These are phyloP conservation scores for Drosophila ironensis DNA, from an alignment of 1,140 invertebrate species.

Conservation along the genomic window DNA sequence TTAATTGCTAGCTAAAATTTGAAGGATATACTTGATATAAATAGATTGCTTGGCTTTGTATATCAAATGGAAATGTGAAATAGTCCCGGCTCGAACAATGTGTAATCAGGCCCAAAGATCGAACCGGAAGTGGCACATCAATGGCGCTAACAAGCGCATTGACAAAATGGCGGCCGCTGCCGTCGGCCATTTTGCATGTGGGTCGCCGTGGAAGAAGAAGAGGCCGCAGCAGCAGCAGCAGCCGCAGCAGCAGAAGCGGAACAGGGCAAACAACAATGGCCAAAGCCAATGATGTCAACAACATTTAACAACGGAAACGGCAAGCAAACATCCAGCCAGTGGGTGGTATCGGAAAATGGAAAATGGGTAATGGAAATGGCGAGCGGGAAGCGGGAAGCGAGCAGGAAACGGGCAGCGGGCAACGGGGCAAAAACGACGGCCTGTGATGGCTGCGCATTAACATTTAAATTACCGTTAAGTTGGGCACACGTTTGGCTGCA, in stretches of 20 bases:
- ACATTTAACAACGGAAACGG: slow-evolving; percentile 50
- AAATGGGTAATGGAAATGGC: not conserved
- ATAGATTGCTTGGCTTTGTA: no score
- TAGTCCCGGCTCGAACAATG: not conserved
- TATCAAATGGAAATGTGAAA: no score
- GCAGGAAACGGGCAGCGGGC: not conserved
- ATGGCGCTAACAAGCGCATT: slow-evolving; percentile 45
- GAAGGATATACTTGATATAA: no score
- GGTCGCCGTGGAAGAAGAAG: not conserved
- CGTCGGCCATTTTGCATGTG: slow-evolving; percentile 39
- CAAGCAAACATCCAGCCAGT: slow-evolving; percentile 32
- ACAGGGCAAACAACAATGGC: slow-evolving; percentile 33
- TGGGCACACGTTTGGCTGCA: slow-evolving; percentile 57
- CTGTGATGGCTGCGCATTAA: slow-evolving; percentile 39
- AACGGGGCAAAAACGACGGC: not conserved
- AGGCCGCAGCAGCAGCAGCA: not conserved
- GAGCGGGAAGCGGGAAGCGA: not conserved
- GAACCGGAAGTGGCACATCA: slow-evolving; percentile 40
- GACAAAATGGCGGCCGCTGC: slow-evolving; percentile 46
- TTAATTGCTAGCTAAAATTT: no score
- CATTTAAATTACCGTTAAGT: slow-evolving; percentile 66
- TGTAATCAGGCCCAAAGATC: slow-evolving; percentile 13
- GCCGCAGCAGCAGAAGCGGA: not conserved
- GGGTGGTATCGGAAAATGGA: not conserved
- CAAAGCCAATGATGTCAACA: slow-evolving; percentile 59